Percentiles rank a stretch among this genome's conserved stretches.
These are phyloP conservation scores for Stigmatopora nigra DNA, from an alignment of 2,113 vertebrate species.

Conservation along the genomic window DNA sequence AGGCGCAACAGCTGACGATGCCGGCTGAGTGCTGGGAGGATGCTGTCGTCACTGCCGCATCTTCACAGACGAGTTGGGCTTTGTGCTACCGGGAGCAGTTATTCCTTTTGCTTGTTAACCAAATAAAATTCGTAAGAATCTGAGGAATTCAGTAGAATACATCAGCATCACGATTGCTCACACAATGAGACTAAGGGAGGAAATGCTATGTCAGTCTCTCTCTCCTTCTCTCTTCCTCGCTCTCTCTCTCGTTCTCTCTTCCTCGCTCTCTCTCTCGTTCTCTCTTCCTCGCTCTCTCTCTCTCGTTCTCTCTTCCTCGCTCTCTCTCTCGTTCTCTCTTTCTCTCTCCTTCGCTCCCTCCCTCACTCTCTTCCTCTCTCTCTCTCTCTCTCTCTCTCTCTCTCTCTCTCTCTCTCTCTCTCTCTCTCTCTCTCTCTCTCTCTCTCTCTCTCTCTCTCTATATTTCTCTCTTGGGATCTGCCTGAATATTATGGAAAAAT, in stretches of 20 bases:
- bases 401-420: slow-evolving; percentile 14
- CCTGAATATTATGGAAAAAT: slow-evolving; percentile 4
- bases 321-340: slow-evolving; percentile 11
- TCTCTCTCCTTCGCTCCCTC: slow-evolving; percentile 7
- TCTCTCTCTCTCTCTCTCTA: slow-evolving; percentile 11
- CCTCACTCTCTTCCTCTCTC: slow-evolving; percentile 10
- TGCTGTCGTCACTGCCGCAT: slow-evolving; percentile 55
- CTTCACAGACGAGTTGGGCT: slow-evolving; percentile 20
- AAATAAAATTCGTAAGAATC: slow-evolving; percentile 10
- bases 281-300: not conserved
- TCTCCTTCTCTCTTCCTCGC: slow-evolving; percentile 10
- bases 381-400: slow-evolving; percentile 10
- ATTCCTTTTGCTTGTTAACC: slow-evolving; percentile 22
- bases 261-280: slow-evolving; percentile 16
- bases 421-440: not conserved
- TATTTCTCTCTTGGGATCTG: slow-evolving; percentile 15
- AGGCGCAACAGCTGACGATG: slow-evolving; percentile 70
- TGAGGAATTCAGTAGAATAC: slow-evolving; percentile 24
- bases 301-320: no score
- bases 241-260: slow-evolving; percentile 9
- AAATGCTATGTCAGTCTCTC: slow-evolving; percentile 6
- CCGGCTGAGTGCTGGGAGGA: slow-evolving; percentile 41
- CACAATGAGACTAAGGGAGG: slow-evolving; percentile 28
- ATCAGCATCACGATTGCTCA: slow-evolving; percentile 36
- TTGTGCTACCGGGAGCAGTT: slow-evolving; percentile 3